phyloP scores from a whole-genome alignment of 2,797 vertebrate genomes.

The Anguilla marmorata region DNA sequence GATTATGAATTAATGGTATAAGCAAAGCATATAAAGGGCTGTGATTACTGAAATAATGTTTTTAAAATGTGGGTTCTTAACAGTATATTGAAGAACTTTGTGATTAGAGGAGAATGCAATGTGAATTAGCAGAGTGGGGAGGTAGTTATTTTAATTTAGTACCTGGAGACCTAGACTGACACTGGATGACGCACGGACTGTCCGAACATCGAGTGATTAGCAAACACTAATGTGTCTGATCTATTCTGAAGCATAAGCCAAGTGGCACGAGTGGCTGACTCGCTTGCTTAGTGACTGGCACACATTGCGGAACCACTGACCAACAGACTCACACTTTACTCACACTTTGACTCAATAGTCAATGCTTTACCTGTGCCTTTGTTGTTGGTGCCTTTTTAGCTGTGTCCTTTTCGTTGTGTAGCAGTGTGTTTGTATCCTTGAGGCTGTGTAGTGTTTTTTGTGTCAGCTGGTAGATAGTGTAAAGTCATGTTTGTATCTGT shows the following conservation, averaged over 20 bases:
- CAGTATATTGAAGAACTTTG: neutral
- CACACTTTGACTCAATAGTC: neutral
- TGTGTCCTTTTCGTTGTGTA: neutral
- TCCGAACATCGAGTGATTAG: neutral
- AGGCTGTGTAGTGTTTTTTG: neutral
- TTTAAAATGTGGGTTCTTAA: neutral
- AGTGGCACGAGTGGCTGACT: neutral
- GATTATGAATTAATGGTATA: neutral
- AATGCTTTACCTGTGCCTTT: neutral
- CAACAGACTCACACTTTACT: neutral
- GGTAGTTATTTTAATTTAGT: neutral
- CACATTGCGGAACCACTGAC: neutral
- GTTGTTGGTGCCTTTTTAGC: neutral
- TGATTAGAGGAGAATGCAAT: neutral
- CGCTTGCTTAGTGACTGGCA: neutral
- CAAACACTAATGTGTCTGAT: neutral
- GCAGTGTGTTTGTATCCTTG: neutral
- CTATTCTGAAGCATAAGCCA: neutral
- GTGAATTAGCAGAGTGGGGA: neutral
- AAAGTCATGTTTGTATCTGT: neutral
- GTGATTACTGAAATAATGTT: neutral
- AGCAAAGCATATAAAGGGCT: neutral
- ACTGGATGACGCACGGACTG: neutral
- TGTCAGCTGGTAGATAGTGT: neutral
- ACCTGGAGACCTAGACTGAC: neutral